Base-by-base conservation (phyloP, 2,888 invertebrate species). In the Plutella xylostella region DNA sequence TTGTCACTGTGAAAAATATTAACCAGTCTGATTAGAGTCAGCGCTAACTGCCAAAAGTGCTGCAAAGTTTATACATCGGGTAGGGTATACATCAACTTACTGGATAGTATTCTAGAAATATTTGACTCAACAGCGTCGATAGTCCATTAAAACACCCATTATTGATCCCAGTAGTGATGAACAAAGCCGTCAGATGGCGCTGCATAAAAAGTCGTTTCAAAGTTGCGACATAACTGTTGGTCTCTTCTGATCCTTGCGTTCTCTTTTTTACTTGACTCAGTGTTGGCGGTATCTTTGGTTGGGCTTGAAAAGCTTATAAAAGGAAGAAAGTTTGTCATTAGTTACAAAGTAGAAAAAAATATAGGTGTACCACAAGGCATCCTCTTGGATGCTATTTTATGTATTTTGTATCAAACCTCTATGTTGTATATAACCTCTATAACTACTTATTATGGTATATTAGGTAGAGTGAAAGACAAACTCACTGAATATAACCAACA, bases 121-220 rank as follows among this genome's bases (percentile, higher is more conserved):
- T 66, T 49, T 76, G 76, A 52, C 79, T 84, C 18, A 84, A 83
- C 18, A 91, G 72, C 0, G 92, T 92, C 1, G 89, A 88, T 42
- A 91, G 82, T 1, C 88, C 89, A 63, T 91, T 91, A 61, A 91
- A 88, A 6, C 89, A 89, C 1, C 91, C 92, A n/a, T 90, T 87
- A 62, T 90, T 91, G 44, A 92, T 72, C 21, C 92, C 90, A 55
- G 90, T 90, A 0, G 89, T 86, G 28, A 88, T 61, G 45, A 88
- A 83, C 2, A 90, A 76, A 3, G 88, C 61, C 37, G 88, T 53
- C 56, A 87, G 90, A 42, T 82, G 82, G 40, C 65, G 65, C 56
- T 89, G 87, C 20, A 64, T 79, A 30, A 87, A 48, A 12, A 92
- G 76, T 30, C 86, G 73, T 51, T 69, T 74, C 30, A 85, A 51